Evolutionary conservation across 2,113 vertebrate genomes (phyloP), one percentile per base, ranked within the genome.

Genomic region (Leiothrix lutea): DNA sequence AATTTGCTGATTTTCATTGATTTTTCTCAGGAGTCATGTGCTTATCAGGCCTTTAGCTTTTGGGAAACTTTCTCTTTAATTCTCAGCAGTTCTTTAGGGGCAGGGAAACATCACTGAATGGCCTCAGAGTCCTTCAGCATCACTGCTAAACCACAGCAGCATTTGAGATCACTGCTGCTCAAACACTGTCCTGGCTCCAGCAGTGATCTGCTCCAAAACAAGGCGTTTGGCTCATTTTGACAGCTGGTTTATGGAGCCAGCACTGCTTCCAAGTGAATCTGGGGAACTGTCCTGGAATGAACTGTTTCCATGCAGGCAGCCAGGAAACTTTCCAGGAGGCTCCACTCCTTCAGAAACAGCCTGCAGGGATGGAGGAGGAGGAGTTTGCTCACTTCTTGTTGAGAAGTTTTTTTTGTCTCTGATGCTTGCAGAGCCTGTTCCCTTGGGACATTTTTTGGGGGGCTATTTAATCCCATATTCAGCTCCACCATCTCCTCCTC

Each of bases 281-380:
- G 82, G 88, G 48, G 62, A 51, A 51, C 72, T 93, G 88, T 80
- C 88, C 86, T 94, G 88, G 75, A 92, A 89, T 80, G 83, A 94
- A 81, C 92, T 95, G 44, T 95, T 95, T 94, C 90, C 90, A 64
- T 44, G 65, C 31, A 57, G 80, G 81, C 69, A 92, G 84, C 71
- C 92, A 92, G 85, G 73, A 95, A 88, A 73, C 50, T 77, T 94
- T 91, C 81, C 73, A 74, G 70, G 81, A 96, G 73, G 24, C 40
- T 89, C 35, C 84, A 81, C 77, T 71, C 73, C 48, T 89, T 74
- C 65, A 89, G 84, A 84, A 42, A 29, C 69, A 87, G 73, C 82
- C 45, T 54, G 38, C 82, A 81, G 75, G 51, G 48, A 78, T 77
- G 42, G 23, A 80, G 56, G 36, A 77, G 71, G 70, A 95, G 16